A percentile compares a stretch with the other conserved stretches of the same genome.
Evolutionary conservation across 2,888 invertebrate species (phyloP).

Genomic region (Sicus ferrugineus): DNA sequence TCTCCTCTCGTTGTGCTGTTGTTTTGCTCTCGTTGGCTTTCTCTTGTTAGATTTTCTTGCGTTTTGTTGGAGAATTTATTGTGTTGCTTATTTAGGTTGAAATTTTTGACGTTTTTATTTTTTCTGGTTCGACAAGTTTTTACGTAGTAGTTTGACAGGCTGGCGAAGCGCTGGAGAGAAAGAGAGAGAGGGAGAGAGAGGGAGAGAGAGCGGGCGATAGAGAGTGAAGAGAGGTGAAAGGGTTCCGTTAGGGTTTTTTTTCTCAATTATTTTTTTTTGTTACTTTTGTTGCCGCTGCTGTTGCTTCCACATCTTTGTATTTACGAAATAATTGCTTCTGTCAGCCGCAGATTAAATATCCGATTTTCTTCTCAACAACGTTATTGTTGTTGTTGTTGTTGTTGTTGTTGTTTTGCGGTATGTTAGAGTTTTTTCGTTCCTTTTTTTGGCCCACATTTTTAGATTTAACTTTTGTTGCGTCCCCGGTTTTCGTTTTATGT

Average conservation of each 20-base stretch:
- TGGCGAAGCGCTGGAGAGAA: background rate
- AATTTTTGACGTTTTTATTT: conserved; percentile 26
- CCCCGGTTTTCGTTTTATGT: conserved; percentile 7
- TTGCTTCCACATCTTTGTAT: conserved; percentile 9
- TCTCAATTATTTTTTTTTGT: background rate
- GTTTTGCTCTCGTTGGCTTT: background rate
- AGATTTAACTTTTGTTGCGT: background rate
- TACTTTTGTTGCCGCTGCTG: conserved; percentile 5
- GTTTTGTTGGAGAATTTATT: conserved; percentile 16
- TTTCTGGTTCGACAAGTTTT: background rate
- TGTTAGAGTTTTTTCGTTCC: conserved; percentile 8
- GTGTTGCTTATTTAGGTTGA: conserved; percentile 4
- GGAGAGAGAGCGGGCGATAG: background rate
- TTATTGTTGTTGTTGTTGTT: conserved; percentile 13
- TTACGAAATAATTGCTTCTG: conserved; percentile 39
- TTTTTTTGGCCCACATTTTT: background rate
- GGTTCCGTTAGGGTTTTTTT: background rate
- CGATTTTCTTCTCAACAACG: background rate
- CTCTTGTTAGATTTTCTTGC: conserved; percentile 4
- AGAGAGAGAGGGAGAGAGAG: background rate
- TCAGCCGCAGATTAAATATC: conserved; percentile 36
- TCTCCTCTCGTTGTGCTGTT: too few species aligned
- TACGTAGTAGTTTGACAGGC: too few species aligned
- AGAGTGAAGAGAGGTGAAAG: background rate
- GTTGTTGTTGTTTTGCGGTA: background rate